A percentile compares a stretch with the other conserved stretches of the same genome.
Conservation (phyloP, 1,140 invertebrate genomes). For the Mya arenaria region DNA sequence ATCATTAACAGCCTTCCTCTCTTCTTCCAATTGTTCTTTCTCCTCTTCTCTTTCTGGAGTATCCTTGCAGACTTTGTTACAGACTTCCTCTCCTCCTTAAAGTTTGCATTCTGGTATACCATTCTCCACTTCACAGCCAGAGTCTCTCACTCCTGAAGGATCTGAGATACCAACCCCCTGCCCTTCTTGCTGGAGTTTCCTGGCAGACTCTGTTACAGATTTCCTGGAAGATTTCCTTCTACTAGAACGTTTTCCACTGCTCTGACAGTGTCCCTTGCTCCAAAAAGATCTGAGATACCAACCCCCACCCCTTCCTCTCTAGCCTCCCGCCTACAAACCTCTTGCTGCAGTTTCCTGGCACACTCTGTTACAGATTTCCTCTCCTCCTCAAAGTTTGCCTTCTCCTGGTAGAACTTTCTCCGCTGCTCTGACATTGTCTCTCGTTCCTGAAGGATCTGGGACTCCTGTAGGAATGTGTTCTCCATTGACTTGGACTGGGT, state of each 20-base stretch:
- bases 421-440: slow-evolving; percentile 72
- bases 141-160: slow-evolving; percentile 70
- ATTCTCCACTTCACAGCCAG: slow-evolving; percentile 70
- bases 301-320: too few species aligned
- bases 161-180: slow-evolving; percentile 71
- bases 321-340: too few species aligned
- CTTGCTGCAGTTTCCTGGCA: slow-evolving; percentile 47
- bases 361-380: slow-evolving; percentile 71
- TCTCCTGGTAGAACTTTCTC: slow-evolving; percentile 73
- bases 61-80: slow-evolving; percentile 70
- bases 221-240: too few species aligned
- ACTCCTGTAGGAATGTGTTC: slow-evolving; percentile 70
- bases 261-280: too few species aligned
- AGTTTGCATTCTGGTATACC: slow-evolving; percentile 74
- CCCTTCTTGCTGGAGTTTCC: too few species aligned
- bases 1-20: too few species aligned
- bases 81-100: slow-evolving; percentile 74
- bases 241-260: too few species aligned
- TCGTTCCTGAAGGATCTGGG: slow-evolving; percentile 70
- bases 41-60: slow-evolving; percentile 36
- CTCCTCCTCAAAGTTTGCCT: slow-evolving; percentile 77
- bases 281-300: too few species aligned
- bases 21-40: too few species aligned
- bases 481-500: slow-evolving; percentile 68
- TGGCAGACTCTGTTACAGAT: too few species aligned